Evolutionary conservation across 2,797 vertebrate genomes (phyloP), one percentile per base, ranked within the genome.

Genomic region (Acrossocheilus wenchowensis): DNA sequence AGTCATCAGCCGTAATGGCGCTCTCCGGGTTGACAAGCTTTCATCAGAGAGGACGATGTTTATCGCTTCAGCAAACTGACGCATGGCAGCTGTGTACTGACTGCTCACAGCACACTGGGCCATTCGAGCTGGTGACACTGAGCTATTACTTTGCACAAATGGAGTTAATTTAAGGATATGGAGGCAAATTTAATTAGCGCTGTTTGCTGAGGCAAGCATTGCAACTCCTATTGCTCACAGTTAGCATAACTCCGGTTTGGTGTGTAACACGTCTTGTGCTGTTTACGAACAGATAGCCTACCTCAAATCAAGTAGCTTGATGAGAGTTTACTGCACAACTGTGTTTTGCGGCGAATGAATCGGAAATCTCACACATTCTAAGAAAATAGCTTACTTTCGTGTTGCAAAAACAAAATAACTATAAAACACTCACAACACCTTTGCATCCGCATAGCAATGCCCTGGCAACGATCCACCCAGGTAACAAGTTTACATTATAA

Each of bases 1-100:
- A 89, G 69, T 90, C 90, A 87, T 81, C 88, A 88, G 85, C 85
- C 45, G 83, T 73, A 86, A 78, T 87, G 87, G 43, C 7, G 17
- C 78, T 87, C 57, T 84, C 23, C 4, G 23, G 66, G 85, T 75
- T 88, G 88, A 83, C 90, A 83, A 78, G 83, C 88, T 87, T 89
- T 89, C 82, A 84, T 87, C 90, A 89, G 60, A 74, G 72, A 83
- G 64, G 75, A 85, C 50, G 81, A 78, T 83, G 86, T 86, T 78
- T 87, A 83, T 90, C 77, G 74, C 80, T 87, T 81, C 85, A 87
- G 82, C 82, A 88, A 64, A 48, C 86, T 72, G 75, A 81, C 62
- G 82, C 50, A 45, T 64, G 78, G 66, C 66, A 88, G 87, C 87
- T 85, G 87, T 78, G 85, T 52, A 77, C 64, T 36, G 73, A 48